Base-by-base conservation (phyloP, 2,888 invertebrate species). In the Stictocephala bisonia region DNA sequence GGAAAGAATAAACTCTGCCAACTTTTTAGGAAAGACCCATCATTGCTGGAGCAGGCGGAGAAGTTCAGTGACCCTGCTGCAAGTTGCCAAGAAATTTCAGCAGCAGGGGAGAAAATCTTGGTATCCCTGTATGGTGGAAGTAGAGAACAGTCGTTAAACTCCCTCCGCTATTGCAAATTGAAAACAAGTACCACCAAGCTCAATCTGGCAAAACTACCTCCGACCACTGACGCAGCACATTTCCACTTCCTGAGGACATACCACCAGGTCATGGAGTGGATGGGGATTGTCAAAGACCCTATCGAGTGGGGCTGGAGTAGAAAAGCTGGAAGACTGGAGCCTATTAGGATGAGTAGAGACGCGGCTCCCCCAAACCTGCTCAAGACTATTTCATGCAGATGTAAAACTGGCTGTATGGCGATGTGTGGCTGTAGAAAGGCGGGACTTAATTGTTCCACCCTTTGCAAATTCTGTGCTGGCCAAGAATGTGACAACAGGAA, bases 221-320 rank as follows among this genome's bases (percentile, higher is more conserved):
- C 56, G 27, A 73, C 73, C 26, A 67, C 73, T 22, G 75, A 73
- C 64, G 77, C 80, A 73, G 79, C 78, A 40, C 64, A 72, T 60
- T 79, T 81, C 78, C 81, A 82, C 77, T 67, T 58, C 35, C 79
- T 78, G 69, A 77, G 79, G 27, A 76, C 77, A n/a, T 81, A 78
- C 67, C 76, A 35, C 13, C 35, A 35, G 77, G 78, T 81, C 56
- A 78, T 80, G 71, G 76, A 60, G 60, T 81, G 79, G 79, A 75
- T 75, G 60, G 78, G 78, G 22, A 76, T 77, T 58, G 26, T 79
- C 31, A 44, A 78, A 66, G 71, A 78, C 53, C 35, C 35, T 35
- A 35, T 35, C 35, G 35, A 35, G 35, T 35, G 35, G 35, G 35
- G 35, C 35, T 35, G 35, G 35, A 7, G 35, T 35, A 35, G 15